Base-by-base conservation (phyloP, 2,888 invertebrate species). In the Plagodis dolabraria region DNA sequence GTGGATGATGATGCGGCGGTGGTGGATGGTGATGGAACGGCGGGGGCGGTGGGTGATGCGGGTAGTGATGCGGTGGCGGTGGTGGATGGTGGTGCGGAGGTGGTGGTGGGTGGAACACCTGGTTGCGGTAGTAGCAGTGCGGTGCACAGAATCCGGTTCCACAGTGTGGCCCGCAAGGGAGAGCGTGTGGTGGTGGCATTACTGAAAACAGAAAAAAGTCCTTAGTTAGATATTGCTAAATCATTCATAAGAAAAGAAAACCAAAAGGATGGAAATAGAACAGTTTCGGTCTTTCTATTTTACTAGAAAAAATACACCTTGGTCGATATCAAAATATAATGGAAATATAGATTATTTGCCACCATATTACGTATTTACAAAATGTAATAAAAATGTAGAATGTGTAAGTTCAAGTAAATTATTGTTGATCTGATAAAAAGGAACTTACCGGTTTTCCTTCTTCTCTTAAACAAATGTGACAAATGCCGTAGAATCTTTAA, bases 151-250 rank as follows among this genome's bases (percentile, higher is more conserved):
- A 64, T 0, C 79, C 82, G 0, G 74, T 78, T 0, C 86, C 83
- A 58, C 89, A 89, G 66, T 74, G 68, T 0, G 87, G 85, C 0
- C 88, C 87, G 60, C 89, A 89, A 0, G 87, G 87, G 33, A 74
- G 50, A 4, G 74, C 71, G 72, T 86, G 83, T 0, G 86, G 88
- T 0, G 87, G 86, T 2, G 84, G 77, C 90, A 89, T 89, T 46
- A 12, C 86, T 88, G 75, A 6, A 57, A 60, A 55, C 46, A 57
- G 62, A 46, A 36, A 7, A 22, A 22, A 22, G 4, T 22, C 22
- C 22, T 22, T 22, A 4, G 22, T 22, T 22, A 22, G 22, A 22
- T 47, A 47, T 5, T 11, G 42, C 33, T 35, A 52, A 8, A 54
- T 40, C 8, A 47, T 47, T 44, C 2, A 7, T 38, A 38, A 22